Base-by-base conservation (phyloP, 2,888 invertebrate genomes). In the Dusona sp. region DNA sequence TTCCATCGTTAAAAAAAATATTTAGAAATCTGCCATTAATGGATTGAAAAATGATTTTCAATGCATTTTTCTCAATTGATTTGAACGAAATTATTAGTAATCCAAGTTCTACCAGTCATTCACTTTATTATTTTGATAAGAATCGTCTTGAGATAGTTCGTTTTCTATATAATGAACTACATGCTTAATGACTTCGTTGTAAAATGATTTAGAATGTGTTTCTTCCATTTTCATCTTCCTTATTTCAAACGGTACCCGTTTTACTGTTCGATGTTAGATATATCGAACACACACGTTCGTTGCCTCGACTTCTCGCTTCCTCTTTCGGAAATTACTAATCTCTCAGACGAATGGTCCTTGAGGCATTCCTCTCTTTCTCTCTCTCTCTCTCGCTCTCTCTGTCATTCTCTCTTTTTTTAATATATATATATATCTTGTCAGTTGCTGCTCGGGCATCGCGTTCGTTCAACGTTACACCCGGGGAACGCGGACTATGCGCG, bases 401-500 rank as follows among this genome's bases (percentile, higher is more conserved):
- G 51, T 42, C 42, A 42, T 42, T 42, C 42, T 13, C 2, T 11
- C 22, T 57, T 61, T 45, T 33, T 16, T 29, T 36, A n/a, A n/a
- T n/a, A n/a, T n/a, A 72, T n/a, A 33, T 36, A 48, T 75, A 64
- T 61, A 38, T 57, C 38, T 25, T 45, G 75, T 75, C 45, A n/a
- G 29, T 54, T 45, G 16, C 25, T 51, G 33, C 51, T 79, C 38
- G 57, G 65, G 45, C 75, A 73, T 73, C 48, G 65, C 45, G 42
- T 72, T 64, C 79, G 67, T 78, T 81, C 48, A 68, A 57, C 54
- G 81, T 78, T 78, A 74, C 78, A 81, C 73, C 45, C 54, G 80
- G 83, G 80, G 86, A 88, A 83, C 84, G 86, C 90, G 84, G 86
- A 88, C 87, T 88, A 85, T 87, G 86, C 87, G 87, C 87, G 87